Conservation (phyloP, 2,113 vertebrate genomes). For the Orcinus orca region DNA sequence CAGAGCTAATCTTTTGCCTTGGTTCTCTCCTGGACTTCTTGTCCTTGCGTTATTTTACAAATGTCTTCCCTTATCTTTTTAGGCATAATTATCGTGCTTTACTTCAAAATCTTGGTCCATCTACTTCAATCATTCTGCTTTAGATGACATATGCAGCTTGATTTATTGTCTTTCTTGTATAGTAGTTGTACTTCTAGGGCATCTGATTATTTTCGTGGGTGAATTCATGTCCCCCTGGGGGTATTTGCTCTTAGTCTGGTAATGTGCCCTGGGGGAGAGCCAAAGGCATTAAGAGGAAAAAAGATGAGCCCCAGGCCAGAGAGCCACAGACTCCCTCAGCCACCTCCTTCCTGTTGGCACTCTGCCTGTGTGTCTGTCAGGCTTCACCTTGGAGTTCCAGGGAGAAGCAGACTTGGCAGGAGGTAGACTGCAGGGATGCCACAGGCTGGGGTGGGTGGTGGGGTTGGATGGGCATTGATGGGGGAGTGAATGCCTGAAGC, state of each 20-base stretch:
- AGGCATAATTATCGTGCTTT: not conserved
- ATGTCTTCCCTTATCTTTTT: not conserved
- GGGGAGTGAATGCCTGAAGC: not conserved
- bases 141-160: not conserved
- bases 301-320: not conserved
- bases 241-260: not conserved
- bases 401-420: not conserved
- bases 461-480: fast-evolving
- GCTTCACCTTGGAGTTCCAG: not conserved
- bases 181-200: not conserved
- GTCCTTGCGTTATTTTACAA: not conserved
- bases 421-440: not conserved
- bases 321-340: not conserved
- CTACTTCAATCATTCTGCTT: not conserved
- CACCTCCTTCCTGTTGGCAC: not conserved
- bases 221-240: not conserved
- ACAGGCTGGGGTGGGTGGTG: too few relatives aligned
- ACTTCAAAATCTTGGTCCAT: not conserved
- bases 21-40: not conserved
- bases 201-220: not conserved
- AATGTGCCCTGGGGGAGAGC: not conserved
- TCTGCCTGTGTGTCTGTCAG: not conserved
- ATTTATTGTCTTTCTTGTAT: not conserved
- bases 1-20: not conserved
- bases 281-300: not conserved